Evolutionary conservation across 2,113 vertebrate genomes (phyloP), one percentile per base, ranked within the genome.

Genomic region (Tapirus terrestris): DNA sequence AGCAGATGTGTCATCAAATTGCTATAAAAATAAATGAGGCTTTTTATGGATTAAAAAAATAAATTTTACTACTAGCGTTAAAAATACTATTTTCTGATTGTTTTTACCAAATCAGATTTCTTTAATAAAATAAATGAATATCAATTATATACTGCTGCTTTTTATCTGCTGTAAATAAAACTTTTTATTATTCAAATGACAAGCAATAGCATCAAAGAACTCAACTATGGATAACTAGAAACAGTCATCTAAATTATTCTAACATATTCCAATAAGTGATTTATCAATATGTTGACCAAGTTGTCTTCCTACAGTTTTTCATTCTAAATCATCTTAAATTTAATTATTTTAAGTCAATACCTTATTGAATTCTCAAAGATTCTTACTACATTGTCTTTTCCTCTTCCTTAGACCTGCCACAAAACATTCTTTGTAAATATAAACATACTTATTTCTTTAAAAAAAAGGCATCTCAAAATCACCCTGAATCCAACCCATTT

Each of bases 11-110:
- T 98, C 98, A 99, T 99, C 98, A 99, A 99, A 99, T 98, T 98
- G 98, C 98, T 98, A 99, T 99, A 99, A 99, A 99, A 99, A 98
- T 99, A 99, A 99, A 99, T 99, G 99, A 99, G 97, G 98, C 98
- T 98, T 99, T 99, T 99, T 98, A 99, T 98, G 95, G 96, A 97
- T 87, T 96, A 94, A 98, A 99, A 97, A 48, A 48, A 48, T 48
- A 99, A 99, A 98, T 98, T 99, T 99, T 98, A 99, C 98, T 98
- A 98, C 98, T 97, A 98, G 96, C 60, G 86, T 98, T 98, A 98
- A 95, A 98, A 99, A 98, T 91, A 98, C 95, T 96, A 98, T 98
- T 98, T 98, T 98, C 96, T 97, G 95, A 97, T 96, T 98, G 98
- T 98, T 99, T 98, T 98, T 97, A 98, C 97, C 29, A 98, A 99